Conservation (phyloP, 2,797 vertebrate species). For the Hydrophis major region DNA sequence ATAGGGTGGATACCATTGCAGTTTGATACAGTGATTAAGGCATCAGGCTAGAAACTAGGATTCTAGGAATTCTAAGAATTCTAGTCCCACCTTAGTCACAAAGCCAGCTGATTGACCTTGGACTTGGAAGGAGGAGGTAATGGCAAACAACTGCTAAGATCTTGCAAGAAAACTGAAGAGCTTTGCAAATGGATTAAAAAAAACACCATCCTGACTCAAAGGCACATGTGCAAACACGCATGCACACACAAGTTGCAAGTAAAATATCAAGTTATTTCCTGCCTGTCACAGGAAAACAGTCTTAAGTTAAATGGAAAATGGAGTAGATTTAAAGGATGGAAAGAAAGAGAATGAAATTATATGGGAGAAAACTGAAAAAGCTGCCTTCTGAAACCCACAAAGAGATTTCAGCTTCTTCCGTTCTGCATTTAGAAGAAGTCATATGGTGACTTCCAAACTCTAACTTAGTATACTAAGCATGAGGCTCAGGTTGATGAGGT, state of each 20-base stretch:
- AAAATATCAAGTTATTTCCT: neutral
- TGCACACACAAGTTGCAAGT: neutral
- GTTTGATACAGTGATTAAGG: neutral
- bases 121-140: neutral
- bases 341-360: neutral
- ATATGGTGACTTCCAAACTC: neutral
- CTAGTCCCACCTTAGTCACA: neutral
- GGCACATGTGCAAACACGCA: neutral
- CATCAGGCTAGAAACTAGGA: neutral
- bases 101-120: neutral
- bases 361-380: slow-evolving; percentile 13
- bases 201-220: neutral
- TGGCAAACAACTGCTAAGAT: neutral
- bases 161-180: neutral
- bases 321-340: slow-evolving; percentile 4
- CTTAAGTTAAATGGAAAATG: neutral
- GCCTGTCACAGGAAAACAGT: neutral
- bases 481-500: slow-evolving; percentile 47
- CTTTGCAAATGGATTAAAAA: neutral
- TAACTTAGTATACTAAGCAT: slow-evolving; percentile 30
- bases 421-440: slow-evolving; percentile 10
- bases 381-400: slow-evolving; percentile 19
- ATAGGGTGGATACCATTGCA: neutral
- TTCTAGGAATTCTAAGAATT: neutral
- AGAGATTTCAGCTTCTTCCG: neutral